These are phyloP conservation scores for Octomys mimax DNA, from an alignment of 2,797 vertebrate species.

Conservation along the genomic window DNA sequence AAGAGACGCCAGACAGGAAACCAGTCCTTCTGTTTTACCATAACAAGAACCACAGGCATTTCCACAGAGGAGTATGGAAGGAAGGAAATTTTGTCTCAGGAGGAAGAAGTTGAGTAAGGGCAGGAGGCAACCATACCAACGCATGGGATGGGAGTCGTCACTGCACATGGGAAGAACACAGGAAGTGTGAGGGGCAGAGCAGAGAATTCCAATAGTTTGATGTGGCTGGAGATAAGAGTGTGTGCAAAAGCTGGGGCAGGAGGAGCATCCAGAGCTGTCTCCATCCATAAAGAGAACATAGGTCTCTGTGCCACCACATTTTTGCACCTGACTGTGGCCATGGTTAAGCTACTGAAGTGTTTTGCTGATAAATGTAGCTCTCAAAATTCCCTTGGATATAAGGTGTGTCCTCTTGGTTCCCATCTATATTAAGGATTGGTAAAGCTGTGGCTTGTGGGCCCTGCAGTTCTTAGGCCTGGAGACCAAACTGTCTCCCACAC, in stretches of 20 bases:
- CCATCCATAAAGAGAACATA: no score
- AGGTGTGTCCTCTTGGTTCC: not conserved
- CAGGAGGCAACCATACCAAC: not conserved
- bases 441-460: not conserved
- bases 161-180: not conserved
- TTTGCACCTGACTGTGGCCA: not conserved
- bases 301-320: not conserved
- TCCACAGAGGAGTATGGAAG: not conserved
- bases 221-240: not conserved
- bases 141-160: fast-evolving
- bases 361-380: not conserved
- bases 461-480: not conserved
- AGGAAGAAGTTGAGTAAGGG: not conserved
- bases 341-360: not conserved
- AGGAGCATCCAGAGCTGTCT: not conserved
- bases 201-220: fast-evolving
- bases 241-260: not conserved
- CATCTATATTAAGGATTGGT: not conserved
- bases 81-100: not conserved
- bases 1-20: not conserved
- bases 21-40: fast-evolving
- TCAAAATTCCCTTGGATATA: not conserved
- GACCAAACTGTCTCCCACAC: not conserved
- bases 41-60: not conserved
- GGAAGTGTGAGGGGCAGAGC: not conserved